phyloP scores from a whole-genome alignment of 2,888 invertebrate genomes.

The Epicampocera succincta region DNA sequence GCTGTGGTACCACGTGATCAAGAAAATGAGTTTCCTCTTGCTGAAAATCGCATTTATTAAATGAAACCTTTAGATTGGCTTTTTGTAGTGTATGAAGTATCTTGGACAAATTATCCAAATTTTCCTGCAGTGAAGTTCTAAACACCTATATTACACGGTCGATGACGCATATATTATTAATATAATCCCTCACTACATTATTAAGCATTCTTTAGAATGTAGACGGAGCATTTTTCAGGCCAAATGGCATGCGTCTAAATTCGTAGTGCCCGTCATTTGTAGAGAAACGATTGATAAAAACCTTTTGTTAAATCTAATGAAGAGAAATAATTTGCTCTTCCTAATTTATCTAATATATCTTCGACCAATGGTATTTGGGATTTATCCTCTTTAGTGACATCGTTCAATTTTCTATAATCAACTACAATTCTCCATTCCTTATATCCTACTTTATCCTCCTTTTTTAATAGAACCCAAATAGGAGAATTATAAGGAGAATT shows the following conservation, averaged over 20 bases:
- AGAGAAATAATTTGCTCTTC: too few relatives aligned
- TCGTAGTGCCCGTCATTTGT: background rate
- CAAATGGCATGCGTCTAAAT: slow-evolving; percentile 17
- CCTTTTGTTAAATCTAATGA: slow-evolving; percentile 29
- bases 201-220: too few relatives aligned
- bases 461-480: slow-evolving; percentile 30
- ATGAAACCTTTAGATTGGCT: background rate
- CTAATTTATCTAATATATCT: too few relatives aligned
- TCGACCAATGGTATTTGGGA: background rate
- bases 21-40: slow-evolving; percentile 1
- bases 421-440: too few relatives aligned
- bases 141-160: slow-evolving; percentile 8
- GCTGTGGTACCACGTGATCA: background rate
- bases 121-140: background rate
- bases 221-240: too few relatives aligned
- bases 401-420: too few relatives aligned
- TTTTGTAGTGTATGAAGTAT: too few relatives aligned
- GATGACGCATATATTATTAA: slow-evolving; percentile 7
- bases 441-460: background rate
- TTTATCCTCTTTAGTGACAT: slow-evolving; percentile 20
- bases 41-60: background rate
- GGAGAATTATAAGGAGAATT: too few relatives aligned
- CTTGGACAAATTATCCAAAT: too few relatives aligned
- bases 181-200: background rate
- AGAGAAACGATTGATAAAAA: slow-evolving; percentile 22